Conservation (phyloP, 2,888 invertebrate species). For the Pogonocherus hispidulus region DNA sequence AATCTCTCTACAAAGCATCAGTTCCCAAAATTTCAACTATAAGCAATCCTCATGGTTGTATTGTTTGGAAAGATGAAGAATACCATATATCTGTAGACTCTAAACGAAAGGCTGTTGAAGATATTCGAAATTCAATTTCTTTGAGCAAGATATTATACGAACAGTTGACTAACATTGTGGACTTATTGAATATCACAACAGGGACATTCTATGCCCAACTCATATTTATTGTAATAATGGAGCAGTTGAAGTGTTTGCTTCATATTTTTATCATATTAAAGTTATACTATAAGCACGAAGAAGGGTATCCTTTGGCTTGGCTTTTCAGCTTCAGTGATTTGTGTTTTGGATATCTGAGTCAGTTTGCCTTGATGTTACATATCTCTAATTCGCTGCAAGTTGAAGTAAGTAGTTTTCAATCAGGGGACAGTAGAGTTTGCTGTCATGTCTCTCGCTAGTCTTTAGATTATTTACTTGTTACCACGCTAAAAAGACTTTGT, state of each 20-base stretch:
- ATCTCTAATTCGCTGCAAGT: background rate
- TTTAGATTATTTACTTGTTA: too few relatives aligned
- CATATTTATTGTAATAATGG: slow-evolving; percentile 1
- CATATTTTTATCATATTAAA: background rate
- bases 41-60: background rate
- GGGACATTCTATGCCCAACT: background rate
- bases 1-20: background rate
- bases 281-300: background rate
- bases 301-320: background rate
- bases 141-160: slow-evolving; percentile 1
- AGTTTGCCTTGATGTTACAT: slow-evolving; percentile 5
- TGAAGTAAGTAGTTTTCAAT: slow-evolving; percentile 8
- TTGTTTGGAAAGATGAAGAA: slow-evolving; percentile 8
- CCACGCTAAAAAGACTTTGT: too few relatives aligned
- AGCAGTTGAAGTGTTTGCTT: slow-evolving; percentile 5
- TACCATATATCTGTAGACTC: slow-evolving; percentile 15
- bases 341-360: slow-evolving; percentile 13
- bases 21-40: background rate
- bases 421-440: too few relatives aligned
- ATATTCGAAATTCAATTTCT: background rate
- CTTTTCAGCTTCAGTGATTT: slow-evolving; percentile 2
- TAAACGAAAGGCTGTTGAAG: background rate
- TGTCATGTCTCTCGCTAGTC: too few relatives aligned
- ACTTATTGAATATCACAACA: background rate
- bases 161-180: background rate